phyloP scores from a whole-genome alignment of 2,888 invertebrate species.

The Stramonita haemastoma region DNA sequence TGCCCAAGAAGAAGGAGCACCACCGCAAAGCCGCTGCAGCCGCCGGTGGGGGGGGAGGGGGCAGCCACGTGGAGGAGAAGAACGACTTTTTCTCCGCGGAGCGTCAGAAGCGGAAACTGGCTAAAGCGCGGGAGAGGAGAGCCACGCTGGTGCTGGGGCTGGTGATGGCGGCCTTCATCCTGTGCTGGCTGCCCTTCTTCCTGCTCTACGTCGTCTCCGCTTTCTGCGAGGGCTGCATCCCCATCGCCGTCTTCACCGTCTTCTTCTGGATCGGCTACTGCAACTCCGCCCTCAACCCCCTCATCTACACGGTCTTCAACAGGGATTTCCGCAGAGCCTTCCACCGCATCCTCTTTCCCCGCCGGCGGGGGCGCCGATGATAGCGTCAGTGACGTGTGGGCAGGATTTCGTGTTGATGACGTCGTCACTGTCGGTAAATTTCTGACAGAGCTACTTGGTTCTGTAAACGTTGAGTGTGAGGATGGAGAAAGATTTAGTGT shows the following conservation, averaged over 20 bases:
- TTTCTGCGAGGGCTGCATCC: conserved; percentile 73
- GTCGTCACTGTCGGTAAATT: not conserved
- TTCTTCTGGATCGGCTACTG: conserved; percentile 98
- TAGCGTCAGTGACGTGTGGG: not conserved
- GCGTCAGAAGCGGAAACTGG: conserved; percentile 90
- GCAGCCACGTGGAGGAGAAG: not conserved
- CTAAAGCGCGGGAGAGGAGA: conserved; percentile 95
- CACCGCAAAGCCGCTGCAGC: conserved; percentile 36
- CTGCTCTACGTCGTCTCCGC: conserved; percentile 79
- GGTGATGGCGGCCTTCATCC: conserved; percentile 98
- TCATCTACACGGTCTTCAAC: conserved; percentile 97
- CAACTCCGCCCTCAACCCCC: conserved; percentile 95
- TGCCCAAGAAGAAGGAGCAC: conserved; percentile 39
- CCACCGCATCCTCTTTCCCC: conserved; percentile 88
- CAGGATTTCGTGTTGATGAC: not conserved
- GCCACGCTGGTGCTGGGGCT: conserved; percentile 97
- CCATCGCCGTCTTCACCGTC: conserved; percentile 84
- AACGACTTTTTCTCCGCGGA: conserved; percentile 52
- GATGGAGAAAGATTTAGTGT: not conserved
- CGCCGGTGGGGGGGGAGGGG: conserved; percentile 3
- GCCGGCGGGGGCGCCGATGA: conserved; percentile 43
- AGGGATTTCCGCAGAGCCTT: conserved; percentile 98
- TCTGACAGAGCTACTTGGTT: not conserved
- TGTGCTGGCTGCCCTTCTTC: conserved; percentile 99
- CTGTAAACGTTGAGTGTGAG: not conserved